Conservation (phyloP, 2,113 vertebrate species). For the Synchiropus splendidus region DNA sequence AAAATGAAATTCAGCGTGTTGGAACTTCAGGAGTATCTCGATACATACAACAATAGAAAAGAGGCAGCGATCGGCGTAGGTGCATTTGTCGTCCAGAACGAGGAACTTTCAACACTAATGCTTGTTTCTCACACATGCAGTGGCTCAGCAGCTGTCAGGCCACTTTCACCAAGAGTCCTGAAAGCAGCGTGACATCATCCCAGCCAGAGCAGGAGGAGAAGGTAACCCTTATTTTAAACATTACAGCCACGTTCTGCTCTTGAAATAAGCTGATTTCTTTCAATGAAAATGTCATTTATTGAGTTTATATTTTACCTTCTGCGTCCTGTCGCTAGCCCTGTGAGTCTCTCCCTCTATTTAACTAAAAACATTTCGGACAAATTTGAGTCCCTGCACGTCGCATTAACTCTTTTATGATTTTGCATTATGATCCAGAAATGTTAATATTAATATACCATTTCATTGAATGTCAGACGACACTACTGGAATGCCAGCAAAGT, state of each 20-base stretch:
- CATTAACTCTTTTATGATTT: neutral
- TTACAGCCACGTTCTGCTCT: neutral
- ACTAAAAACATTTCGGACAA: neutral
- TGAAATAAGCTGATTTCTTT: neutral
- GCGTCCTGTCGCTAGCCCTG: slow-evolving; percentile 63
- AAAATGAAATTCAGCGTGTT: slow-evolving; percentile 97
- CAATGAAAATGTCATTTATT: neutral
- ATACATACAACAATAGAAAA: slow-evolving; percentile 92
- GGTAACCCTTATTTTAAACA: slow-evolving; percentile 54
- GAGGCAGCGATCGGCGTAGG: slow-evolving; percentile 87
- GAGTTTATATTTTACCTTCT: slow-evolving; percentile 46
- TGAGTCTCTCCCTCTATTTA: slow-evolving; percentile 58
- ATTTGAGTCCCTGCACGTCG: neutral
- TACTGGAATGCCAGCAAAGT: too few relatives aligned
- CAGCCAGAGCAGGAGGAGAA: slow-evolving; percentile 81
- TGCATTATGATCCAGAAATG: neutral
- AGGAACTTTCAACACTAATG: slow-evolving; percentile 1
- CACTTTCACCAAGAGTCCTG: slow-evolving; percentile 77
- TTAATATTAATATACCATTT: too few relatives aligned
- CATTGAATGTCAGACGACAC: too few relatives aligned
- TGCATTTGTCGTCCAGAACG: neutral
- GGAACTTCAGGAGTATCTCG: slow-evolving; percentile 94
- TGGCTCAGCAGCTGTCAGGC: slow-evolving; percentile 92
- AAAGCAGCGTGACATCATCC: slow-evolving; percentile 48
- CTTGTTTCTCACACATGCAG: slow-evolving; percentile 49